Conservation (phyloP, 2,113 vertebrate species). For the Ophiodon elongatus region DNA sequence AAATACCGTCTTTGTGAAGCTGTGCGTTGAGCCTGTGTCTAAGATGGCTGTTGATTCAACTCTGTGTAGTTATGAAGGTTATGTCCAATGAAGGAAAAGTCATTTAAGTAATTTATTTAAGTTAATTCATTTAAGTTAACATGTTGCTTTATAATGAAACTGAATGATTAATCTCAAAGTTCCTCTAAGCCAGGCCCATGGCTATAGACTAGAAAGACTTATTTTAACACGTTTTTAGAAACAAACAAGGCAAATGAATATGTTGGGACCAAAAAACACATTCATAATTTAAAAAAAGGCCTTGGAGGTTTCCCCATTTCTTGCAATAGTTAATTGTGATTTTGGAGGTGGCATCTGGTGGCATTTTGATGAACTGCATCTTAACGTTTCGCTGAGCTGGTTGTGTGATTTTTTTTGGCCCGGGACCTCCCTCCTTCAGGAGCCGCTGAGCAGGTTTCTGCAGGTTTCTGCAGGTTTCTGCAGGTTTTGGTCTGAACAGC, state of each 20-base stretch:
- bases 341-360: not conserved
- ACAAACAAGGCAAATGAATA: not conserved
- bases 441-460: not conserved
- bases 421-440: not conserved
- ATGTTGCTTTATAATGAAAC: not conserved
- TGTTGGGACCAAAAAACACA: not conserved
- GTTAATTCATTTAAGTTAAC: not conserved
- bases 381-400: not conserved
- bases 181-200: not conserved
- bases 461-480: not conserved
- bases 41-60: not conserved
- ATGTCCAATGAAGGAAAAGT: not conserved
- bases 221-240: not conserved
- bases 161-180: constrained; percentile 3
- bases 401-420: not conserved
- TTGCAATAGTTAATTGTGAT: not conserved
- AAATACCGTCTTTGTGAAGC: not conserved
- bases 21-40: not conserved
- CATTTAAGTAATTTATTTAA: not conserved
- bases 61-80: not conserved
- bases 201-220: not conserved
- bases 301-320: not conserved
- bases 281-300: not conserved
- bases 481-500: not conserved
- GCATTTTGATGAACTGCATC: not conserved